phyloP scores from a whole-genome alignment of 2,113 vertebrate genomes.

The Hassar affinis region DNA sequence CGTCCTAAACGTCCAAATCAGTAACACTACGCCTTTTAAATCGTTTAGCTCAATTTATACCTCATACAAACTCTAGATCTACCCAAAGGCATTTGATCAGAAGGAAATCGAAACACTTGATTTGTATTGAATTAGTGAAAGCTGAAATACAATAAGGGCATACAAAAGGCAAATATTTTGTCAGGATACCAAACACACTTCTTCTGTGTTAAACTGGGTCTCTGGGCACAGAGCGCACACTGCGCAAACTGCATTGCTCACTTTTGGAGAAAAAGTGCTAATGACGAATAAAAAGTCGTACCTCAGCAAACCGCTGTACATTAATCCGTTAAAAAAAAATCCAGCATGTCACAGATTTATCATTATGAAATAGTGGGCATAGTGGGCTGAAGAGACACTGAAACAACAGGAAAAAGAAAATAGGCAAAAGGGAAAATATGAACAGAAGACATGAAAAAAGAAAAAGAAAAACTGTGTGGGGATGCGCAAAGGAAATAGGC shows the following conservation, averaged over 20 bases:
- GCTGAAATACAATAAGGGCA: neutral
- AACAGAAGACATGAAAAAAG: neutral
- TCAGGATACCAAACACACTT: neutral
- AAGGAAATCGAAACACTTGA: neutral
- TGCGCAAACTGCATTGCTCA: neutral
- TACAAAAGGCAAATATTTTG: neutral
- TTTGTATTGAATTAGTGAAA: neutral
- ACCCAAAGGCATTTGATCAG: slow-evolving; percentile 6
- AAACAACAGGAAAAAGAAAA: too few species aligned
- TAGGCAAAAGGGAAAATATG: neutral
- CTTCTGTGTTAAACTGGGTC: neutral
- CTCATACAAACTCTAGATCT: neutral
- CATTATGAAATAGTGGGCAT: neutral
- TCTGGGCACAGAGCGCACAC: neutral
- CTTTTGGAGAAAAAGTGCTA: neutral
- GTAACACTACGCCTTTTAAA: slow-evolving; percentile 19
- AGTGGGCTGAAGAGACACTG: too few species aligned
- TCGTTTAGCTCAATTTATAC: neutral
- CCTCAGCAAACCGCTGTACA: neutral
- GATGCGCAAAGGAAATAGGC: too few species aligned
- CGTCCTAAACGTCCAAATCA: neutral
- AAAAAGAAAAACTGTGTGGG: too few species aligned
- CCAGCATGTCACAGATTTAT: neutral
- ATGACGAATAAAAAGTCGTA: neutral
- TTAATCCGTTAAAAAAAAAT: neutral